These are phyloP conservation scores for Vulpes lagopus DNA, from an alignment of 2,113 vertebrate species.

Conservation along the genomic window DNA sequence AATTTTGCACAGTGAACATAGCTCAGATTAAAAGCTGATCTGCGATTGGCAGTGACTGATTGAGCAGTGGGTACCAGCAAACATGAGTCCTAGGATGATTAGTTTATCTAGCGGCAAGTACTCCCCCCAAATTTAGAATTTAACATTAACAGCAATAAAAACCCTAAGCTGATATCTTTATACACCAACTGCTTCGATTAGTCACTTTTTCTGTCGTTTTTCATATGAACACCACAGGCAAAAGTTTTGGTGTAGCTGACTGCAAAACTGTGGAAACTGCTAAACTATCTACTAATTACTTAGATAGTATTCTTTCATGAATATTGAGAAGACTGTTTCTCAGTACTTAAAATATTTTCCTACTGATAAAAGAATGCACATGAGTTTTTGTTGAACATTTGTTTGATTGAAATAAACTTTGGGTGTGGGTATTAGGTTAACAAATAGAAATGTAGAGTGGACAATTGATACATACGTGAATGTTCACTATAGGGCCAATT, in stretches of 20 bases:
- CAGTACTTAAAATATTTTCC: slow-evolving; percentile 65
- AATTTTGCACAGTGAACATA: neutral
- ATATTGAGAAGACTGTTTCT: slow-evolving; percentile 72
- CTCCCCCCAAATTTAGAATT: slow-evolving; percentile 13
- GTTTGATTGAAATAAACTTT: neutral
- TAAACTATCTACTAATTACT: slow-evolving; percentile 73
- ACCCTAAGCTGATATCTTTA: slow-evolving; percentile 46
- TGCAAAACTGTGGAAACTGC: slow-evolving; percentile 70
- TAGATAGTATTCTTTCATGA: slow-evolving; percentile 71
- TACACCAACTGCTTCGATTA: slow-evolving; percentile 50
- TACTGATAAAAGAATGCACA: slow-evolving; percentile 59
- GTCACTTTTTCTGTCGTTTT: slow-evolving; percentile 63
- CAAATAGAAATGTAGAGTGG: neutral
- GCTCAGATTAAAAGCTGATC: neutral
- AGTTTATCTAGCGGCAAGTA: slow-evolving; percentile 12
- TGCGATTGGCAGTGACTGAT: neutral
- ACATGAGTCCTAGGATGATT: neutral
- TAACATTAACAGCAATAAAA: slow-evolving; percentile 39
- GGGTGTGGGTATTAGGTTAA: neutral
- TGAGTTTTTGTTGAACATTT: neutral
- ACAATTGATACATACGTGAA: neutral
- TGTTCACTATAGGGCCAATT: slow-evolving; percentile 32
- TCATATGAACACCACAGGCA: slow-evolving; percentile 65
- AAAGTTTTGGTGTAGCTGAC: slow-evolving; percentile 61
- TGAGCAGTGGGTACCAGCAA: neutral